phyloP scores from a whole-genome alignment of 2,113 vertebrate genomes.

The Corynorhinus townsendii region DNA sequence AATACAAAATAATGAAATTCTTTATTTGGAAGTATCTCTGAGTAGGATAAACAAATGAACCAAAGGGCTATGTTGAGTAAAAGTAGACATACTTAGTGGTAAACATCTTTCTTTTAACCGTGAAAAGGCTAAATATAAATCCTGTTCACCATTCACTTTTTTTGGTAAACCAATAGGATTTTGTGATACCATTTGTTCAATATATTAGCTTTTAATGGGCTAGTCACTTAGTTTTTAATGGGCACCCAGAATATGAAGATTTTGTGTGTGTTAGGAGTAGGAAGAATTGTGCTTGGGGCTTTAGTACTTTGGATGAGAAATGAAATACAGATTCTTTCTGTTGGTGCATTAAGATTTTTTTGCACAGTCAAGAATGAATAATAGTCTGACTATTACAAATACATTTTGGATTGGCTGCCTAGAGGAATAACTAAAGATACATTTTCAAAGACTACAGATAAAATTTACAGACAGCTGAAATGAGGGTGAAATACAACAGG shows the following conservation, averaged over 20 bases:
- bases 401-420: not conserved
- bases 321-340: not conserved
- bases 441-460: not conserved
- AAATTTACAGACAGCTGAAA: constrained; percentile 54
- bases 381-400: not conserved
- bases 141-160: not conserved
- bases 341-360: not conserved
- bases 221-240: not conserved
- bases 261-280: not conserved
- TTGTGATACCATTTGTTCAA: not conserved
- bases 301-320: not conserved
- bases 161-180: not conserved
- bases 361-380: not conserved
- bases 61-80: not conserved
- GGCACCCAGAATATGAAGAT: not conserved
- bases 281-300: not conserved
- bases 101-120: not conserved
- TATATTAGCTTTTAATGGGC: not conserved
- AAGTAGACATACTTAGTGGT: not conserved
- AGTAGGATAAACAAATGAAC: not conserved
- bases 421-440: not conserved
- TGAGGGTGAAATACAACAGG: constrained; percentile 64
- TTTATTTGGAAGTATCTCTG: not conserved
- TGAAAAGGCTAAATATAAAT: not conserved
- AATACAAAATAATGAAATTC: not conserved